Evolutionary conservation across 2,113 vertebrate species (phyloP).

Genomic region (Festucalex cinctus): DNA sequence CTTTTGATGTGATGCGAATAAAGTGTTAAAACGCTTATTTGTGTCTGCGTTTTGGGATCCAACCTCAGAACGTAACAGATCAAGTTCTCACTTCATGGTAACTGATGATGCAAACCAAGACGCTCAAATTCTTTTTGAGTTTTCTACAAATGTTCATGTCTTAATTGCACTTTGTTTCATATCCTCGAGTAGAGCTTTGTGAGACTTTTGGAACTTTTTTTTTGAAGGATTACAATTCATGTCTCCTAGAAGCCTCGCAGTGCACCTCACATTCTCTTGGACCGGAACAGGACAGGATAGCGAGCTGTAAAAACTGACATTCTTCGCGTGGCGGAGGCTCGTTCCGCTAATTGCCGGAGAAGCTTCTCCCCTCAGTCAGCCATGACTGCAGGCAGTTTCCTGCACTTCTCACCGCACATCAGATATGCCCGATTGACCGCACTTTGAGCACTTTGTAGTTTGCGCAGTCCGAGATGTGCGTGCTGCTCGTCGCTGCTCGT

Average conservation of each 20-base stretch:
- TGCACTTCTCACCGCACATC: constrained; percentile 39
- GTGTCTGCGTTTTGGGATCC: too few relatives aligned
- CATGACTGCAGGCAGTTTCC: constrained; percentile 44
- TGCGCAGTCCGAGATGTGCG: constrained; percentile 28
- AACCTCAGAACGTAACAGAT: too few relatives aligned
- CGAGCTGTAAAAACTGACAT: constrained; percentile 50
- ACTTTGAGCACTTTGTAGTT: constrained; percentile 44
- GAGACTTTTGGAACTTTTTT: constrained; percentile 14
- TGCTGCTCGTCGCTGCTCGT: constrained; percentile 18
- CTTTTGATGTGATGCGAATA: too few relatives aligned
- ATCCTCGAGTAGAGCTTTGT: not conserved
- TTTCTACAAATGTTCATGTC: not conserved
- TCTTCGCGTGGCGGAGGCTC: constrained; percentile 31
- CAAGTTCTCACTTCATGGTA: too few relatives aligned
- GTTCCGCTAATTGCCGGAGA: constrained; percentile 56
- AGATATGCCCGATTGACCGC: constrained; percentile 45
- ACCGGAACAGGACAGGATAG: constrained; percentile 32
- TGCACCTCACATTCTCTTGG: constrained; percentile 30
- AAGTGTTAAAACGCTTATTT: too few relatives aligned
- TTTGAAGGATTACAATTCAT: constrained; percentile 14
- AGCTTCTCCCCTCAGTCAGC: constrained; percentile 38
- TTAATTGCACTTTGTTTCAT: not conserved
- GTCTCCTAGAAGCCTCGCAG: constrained; percentile 38
- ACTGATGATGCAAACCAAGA: too few relatives aligned
- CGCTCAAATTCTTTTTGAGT: not conserved